These are phyloP conservation scores for Petroica traversi DNA, from an alignment of 2,113 vertebrate genomes.

Conservation along the genomic window DNA sequence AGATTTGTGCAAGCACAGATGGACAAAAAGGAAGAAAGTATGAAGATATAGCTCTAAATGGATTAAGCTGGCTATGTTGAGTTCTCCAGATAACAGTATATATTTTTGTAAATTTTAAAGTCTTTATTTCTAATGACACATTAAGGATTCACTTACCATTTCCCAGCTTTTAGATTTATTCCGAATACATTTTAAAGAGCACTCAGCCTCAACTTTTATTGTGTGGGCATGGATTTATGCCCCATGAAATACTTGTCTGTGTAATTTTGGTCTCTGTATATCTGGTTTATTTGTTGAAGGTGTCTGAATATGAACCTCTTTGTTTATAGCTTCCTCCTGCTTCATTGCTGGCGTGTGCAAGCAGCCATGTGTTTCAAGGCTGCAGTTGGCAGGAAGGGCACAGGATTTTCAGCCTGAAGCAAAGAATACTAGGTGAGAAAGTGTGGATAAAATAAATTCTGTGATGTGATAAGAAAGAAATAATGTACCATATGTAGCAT, in stretches of 20 bases:
- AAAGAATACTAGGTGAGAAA: neutral
- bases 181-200: neutral
- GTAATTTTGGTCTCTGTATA: neutral
- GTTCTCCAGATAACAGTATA: neutral
- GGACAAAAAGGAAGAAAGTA: neutral
- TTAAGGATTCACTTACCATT: neutral
- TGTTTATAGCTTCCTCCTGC: neutral
- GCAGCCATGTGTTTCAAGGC: neutral
- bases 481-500: neutral
- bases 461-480: neutral
- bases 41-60: neutral
- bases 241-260: neutral
- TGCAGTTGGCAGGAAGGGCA: neutral
- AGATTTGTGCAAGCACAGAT: neutral
- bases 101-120: neutral
- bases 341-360: neutral
- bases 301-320: neutral
- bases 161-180: neutral
- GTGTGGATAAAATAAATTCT: neutral
- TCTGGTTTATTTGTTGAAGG: neutral
- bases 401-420: neutral
- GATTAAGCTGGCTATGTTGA: neutral
- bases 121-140: neutral
- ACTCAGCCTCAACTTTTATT: neutral
- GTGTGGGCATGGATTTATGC: neutral